Evolutionary conservation across 2,888 invertebrate species (phyloP), one percentile per base, ranked within the genome.

Genomic region (Ennomos quercinarius): DNA sequence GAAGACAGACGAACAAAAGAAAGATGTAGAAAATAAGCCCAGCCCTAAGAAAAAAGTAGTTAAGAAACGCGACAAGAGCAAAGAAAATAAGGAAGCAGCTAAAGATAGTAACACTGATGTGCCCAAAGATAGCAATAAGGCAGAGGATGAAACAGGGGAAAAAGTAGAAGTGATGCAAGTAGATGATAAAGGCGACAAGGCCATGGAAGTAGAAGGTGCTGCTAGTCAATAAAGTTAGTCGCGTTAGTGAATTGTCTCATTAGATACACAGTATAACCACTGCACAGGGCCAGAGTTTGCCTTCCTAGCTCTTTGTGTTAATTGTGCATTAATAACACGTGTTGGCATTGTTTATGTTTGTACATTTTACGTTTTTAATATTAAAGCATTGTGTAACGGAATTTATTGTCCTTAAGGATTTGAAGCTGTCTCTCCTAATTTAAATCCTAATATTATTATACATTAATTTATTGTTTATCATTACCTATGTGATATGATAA

Each of bases 401-500:
- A 76, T 76, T 83, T 78, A 76, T 83, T 78, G 76, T 83, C 83
- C 80, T 81, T 74, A 78, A 82, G 83, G 84, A 84, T 86, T 86
- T 83, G 70, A 84, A 83, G 76, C 74, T 81, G 83, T 86, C 79
- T 83, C 83, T 82, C 70, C 77, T 36, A 55, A 57, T 63, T 60
- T 62, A 64, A 60, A 63, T 58, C 66, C 58, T 68, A 78, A 79
- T 81, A 82, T 81, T 17, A 17, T 17, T 17, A 84, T 86, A 83
- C 87, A 85, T 86, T 90, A 86, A 89, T 90, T 92, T 91, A 91
- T 92, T 90, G 90, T 89, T 90, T 89, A 91, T 89, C 89, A 82
- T 77, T 76, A n/a, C n/a, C n/a, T n/a, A 84, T 76, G 80, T 83
- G 91, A 87, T 76, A 80, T 83, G 91, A 87, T 91, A 91, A 92